Evolutionary conservation across 2,113 vertebrate genomes (phyloP), one percentile per base, ranked within the genome.

Genomic region (Prunella himalayana): DNA sequence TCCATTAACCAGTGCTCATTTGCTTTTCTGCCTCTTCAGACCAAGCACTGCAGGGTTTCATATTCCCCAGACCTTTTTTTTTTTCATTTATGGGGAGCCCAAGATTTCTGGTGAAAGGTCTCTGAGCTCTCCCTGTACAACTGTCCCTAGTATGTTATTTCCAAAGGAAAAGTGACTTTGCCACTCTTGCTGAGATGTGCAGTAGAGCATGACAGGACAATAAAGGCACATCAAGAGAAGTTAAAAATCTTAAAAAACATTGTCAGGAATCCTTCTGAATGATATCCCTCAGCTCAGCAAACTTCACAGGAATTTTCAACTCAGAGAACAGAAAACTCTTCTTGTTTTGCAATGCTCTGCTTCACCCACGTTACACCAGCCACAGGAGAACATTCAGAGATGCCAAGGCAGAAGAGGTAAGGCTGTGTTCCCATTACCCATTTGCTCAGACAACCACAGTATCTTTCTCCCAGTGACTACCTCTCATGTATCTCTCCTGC

Each of bases 301-400:
- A 19, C 13, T 31, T 69, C 59, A 81, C 15, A 53, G 17, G 28
- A 69, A 11, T 60, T 78, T 84, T 56, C 22, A 41, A 84, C 10
- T 35, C 8, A 11, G 24, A 47, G 30, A 69, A 71, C 13, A 53
- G 61, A 70, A 59, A 76, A 41, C 3, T 14, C 27, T 18, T 65
- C 22, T 51, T 88, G 30, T 30, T 94, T 82, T 50, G 51, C 57
- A 78, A 35, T 47, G 13, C 44, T 47, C 33, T 80, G 44, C 12
- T 61, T 53, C 60, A 54, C 11, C 49, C 0, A 0, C 8, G 4
- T 60, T 41, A 70, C 2, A 5, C 6, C 19, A 82, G 54, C 3
- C 61, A 57, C 21, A 57, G 8, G 25, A 82, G 15, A 71, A 17
- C 13, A 51, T 15, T 50, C 27, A 54, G 72, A 71, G 33, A 22